Evolutionary conservation across 2,797 vertebrate genomes (phyloP).

Genomic region (Mormyrus hasselquistii): DNA sequence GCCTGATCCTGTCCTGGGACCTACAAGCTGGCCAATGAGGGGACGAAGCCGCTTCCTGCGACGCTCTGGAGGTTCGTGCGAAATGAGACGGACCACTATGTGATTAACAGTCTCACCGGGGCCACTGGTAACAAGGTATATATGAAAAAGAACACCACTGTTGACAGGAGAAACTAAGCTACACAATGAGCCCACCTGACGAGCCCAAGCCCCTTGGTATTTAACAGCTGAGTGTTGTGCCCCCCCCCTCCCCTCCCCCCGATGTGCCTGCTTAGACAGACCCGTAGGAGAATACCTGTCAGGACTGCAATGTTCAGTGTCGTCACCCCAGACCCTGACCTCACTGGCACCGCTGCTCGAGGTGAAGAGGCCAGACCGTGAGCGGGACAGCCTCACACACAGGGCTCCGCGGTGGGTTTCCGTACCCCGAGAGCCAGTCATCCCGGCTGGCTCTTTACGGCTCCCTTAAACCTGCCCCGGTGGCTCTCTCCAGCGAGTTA

Average conservation of each 20-base stretch:
- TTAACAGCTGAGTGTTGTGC: neutral
- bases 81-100: no score
- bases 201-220: neutral
- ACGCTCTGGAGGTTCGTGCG: neutral
- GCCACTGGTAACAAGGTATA: neutral
- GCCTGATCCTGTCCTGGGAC: neutral
- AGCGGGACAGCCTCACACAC: neutral
- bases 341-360: neutral
- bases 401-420: neutral
- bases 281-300: neutral
- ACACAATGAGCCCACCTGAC: neutral
- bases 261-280: neutral
- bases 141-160: neutral
- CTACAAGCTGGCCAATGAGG: neutral
- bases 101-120: neutral
- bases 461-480: conserved; percentile 35
- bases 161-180: neutral
- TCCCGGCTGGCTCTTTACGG: conserved; percentile 24
- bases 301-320: neutral
- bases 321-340: neutral
- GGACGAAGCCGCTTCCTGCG: neutral
- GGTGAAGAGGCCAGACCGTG: neutral
- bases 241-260: no score
- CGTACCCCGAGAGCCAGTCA: neutral
- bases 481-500: conserved; percentile 49